phyloP scores from a whole-genome alignment of 1,140 invertebrate species.

The Aphelenchoides fujianensis region DNA sequence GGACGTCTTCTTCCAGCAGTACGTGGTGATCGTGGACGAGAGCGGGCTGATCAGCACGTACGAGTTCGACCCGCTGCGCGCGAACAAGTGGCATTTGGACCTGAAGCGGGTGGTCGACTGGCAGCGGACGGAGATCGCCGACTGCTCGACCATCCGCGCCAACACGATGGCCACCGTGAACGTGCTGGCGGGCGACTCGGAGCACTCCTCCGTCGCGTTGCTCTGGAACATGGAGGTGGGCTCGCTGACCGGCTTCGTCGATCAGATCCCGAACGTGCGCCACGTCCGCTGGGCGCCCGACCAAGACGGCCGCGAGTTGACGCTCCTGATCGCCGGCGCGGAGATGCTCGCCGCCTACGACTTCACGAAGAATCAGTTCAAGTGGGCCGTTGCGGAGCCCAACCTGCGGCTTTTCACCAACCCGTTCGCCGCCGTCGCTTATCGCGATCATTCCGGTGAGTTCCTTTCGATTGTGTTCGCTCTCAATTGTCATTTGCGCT shows the following conservation, averaged over 20 bases:
- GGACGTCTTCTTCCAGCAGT: conserved; percentile 19
- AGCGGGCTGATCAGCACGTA: conserved; percentile 11
- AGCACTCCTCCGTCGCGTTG: background rate
- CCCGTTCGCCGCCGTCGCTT: conserved; percentile 20
- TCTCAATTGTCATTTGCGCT: background rate
- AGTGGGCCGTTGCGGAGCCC: conserved; percentile 29
- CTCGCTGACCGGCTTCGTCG: background rate
- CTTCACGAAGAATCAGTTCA: background rate
- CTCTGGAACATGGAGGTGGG: conserved; percentile 21
- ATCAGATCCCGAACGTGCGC: conserved; percentile 5
- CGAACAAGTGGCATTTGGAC: conserved; percentile 12
- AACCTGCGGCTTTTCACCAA: conserved; percentile 20
- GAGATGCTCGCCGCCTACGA: conserved; percentile 19
- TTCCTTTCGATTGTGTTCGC: conserved; percentile 16
- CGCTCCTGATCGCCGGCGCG: conserved; percentile 18
- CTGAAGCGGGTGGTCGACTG: conserved; percentile 27
- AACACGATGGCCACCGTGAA: conserved; percentile 28
- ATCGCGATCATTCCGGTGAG: conserved; percentile 21
- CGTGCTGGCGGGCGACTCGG: background rate
- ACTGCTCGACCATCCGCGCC: conserved; percentile 15
- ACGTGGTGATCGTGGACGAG: conserved; percentile 23
- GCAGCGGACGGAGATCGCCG: conserved; percentile 20
- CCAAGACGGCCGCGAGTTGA: conserved; percentile 5
- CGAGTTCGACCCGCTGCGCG: conserved; percentile 5
- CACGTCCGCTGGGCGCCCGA: conserved; percentile 15